A percentile compares a stretch with the other conserved stretches of the same genome.
Conservation (phyloP, 2,888 invertebrate species). For the Latrodectus hesperus region DNA sequence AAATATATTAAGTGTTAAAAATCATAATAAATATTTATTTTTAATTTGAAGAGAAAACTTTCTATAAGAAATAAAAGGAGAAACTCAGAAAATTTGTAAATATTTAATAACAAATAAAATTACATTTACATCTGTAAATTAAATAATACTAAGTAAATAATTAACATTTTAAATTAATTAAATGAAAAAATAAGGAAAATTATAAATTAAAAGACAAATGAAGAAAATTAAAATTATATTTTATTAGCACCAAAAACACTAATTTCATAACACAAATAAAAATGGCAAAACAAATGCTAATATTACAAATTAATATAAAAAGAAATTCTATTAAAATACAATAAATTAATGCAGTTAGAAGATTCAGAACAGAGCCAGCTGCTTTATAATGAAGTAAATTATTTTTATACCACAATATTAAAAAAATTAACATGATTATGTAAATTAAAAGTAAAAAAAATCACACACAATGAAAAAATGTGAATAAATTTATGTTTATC, state of each 20-base stretch:
- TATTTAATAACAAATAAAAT: no score
- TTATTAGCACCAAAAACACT: slow-evolving; percentile 1
- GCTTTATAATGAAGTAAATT: background rate
- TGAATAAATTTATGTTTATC: slow-evolving; percentile 63
- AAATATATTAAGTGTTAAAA: no score
- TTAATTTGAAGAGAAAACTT: no score
- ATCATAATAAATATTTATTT: no score
- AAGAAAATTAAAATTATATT: background rate
- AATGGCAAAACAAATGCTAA: background rate
- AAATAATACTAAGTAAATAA: no score
- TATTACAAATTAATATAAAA: no score
- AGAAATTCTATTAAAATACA: background rate
- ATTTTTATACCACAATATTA: slow-evolving; percentile 19
- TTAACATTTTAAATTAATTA: no score
- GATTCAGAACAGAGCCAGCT: background rate
- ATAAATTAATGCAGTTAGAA: background rate
- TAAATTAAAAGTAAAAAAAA: slow-evolving; percentile 51
- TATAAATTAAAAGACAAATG: background rate
- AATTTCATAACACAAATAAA: background rate
- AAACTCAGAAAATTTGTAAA: no score
- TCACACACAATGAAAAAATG: slow-evolving; percentile 33
- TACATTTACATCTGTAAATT: no score
- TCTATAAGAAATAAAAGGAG: no score
- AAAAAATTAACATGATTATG: slow-evolving; percentile 57
- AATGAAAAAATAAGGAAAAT: no score